Evolutionary conservation across 2,888 invertebrate species (phyloP).

Genomic region (Unio delphinus): DNA sequence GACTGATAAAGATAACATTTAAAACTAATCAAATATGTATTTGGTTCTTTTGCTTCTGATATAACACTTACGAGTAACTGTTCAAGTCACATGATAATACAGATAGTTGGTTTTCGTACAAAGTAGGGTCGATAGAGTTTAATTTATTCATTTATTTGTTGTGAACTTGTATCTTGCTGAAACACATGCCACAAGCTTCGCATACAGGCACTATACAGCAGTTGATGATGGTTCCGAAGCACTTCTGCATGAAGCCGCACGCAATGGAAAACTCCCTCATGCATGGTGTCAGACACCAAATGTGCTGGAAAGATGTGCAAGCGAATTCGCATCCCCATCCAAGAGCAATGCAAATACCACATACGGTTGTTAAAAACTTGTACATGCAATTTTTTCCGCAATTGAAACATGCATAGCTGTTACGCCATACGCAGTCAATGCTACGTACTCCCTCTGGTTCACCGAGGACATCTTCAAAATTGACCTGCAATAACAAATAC

Average conservation of each 20-base stretch:
- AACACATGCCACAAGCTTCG: constrained; percentile 72
- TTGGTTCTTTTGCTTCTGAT: no score
- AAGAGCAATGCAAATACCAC: constrained; percentile 80
- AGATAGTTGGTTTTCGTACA: no score
- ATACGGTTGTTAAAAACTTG: constrained; percentile 78
- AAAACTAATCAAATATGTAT: no score
- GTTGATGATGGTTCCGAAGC: constrained; percentile 75
- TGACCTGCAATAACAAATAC: constrained; percentile 26
- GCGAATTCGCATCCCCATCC: constrained; percentile 71
- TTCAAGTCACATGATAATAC: no score
- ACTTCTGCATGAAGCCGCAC: constrained; percentile 50
- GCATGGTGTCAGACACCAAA: constrained; percentile 82
- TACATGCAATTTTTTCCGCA: constrained; percentile 81
- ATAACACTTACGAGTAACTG: no score
- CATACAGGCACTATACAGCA: constrained; percentile 76
- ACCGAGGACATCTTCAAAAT: constrained; percentile 55
- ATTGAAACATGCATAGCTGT: constrained; percentile 77
- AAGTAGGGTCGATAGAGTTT: no score
- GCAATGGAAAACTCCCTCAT: constrained; percentile 79
- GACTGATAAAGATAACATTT: no score
- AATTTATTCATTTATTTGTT: constrained; percentile 13
- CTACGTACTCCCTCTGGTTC: constrained; percentile 58
- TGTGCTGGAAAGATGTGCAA: constrained; percentile 78
- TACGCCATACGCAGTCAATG: constrained; percentile 81
- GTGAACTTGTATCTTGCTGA: constrained; percentile 53